A percentile compares a stretch with the other conserved stretches of the same genome.
phyloP scores from a whole-genome alignment of 2,797 vertebrate genomes.

The Choloepus didactylus region DNA sequence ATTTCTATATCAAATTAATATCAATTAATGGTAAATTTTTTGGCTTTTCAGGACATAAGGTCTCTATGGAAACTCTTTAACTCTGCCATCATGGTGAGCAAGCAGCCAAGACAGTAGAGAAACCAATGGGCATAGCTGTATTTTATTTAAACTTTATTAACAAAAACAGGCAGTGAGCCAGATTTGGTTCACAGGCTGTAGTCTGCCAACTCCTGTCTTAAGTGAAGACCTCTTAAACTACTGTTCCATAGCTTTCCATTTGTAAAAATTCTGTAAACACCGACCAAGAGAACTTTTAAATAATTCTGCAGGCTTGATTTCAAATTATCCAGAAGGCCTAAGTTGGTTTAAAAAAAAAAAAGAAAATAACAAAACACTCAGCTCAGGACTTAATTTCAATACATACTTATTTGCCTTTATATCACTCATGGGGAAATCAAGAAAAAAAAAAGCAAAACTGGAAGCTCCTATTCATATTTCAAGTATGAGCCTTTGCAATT shows the following conservation, averaged over 20 bases:
- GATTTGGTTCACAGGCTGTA: background rate
- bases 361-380: background rate
- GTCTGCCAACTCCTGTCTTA: constrained; percentile 1
- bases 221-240: constrained; percentile 30
- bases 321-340: constrained; percentile 35
- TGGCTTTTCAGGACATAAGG: background rate
- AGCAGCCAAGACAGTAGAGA: background rate
- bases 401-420: constrained; percentile 27
- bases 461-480: constrained; percentile 59
- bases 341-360: background rate
- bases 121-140: background rate
- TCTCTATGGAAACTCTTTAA: background rate
- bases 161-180: background rate
- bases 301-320: constrained; percentile 26
- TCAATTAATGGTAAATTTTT: constrained; percentile 21
- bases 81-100: background rate
- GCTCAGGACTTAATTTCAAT: constrained; percentile 39
- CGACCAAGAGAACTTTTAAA: constrained; percentile 6
- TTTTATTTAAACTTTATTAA: constrained; percentile 54
- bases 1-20: background rate
- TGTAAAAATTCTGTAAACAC: background rate
- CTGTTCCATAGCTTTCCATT: background rate
- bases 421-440: constrained; percentile 55
- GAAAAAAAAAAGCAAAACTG: background rate
- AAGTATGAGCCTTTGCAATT: constrained; percentile 33